Conservation (phyloP, 2,113 vertebrate species). For the Prolemur simus region DNA sequence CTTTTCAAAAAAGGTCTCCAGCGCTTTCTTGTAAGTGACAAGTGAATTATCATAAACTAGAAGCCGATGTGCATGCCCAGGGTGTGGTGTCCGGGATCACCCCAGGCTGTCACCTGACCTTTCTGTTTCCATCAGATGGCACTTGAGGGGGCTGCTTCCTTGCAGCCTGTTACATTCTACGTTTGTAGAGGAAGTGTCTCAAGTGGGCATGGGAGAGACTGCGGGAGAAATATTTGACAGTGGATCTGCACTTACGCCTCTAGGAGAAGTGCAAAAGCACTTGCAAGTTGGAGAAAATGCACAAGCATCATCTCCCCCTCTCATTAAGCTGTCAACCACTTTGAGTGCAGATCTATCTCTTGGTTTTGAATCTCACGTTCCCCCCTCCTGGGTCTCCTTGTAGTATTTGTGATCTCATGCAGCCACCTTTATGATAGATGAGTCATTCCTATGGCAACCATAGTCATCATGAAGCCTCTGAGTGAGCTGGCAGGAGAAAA, state of each 20-base stretch:
- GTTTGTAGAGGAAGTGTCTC: constrained; percentile 11
- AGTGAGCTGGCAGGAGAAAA: constrained; percentile 64
- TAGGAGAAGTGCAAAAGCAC: neutral
- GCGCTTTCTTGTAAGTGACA: neutral
- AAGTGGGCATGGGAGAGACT: neutral
- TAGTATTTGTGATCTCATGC: constrained; percentile 71
- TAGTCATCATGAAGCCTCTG: constrained; percentile 59
- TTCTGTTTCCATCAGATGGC: neutral
- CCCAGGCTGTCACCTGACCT: neutral
- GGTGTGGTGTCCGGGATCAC: neutral
- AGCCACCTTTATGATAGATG: constrained; percentile 74
- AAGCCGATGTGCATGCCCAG: neutral
- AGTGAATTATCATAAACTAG: neutral
- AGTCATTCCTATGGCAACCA: constrained; percentile 75
- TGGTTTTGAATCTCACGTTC: constrained; percentile 58
- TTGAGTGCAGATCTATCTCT: constrained; percentile 51
- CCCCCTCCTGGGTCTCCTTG: constrained; percentile 41
- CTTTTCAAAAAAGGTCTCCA: neutral
- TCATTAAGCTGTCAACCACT: constrained; percentile 70
- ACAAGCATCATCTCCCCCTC: neutral
- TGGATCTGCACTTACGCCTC: neutral
- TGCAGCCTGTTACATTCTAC: neutral
- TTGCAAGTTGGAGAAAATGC: constrained; percentile 27
- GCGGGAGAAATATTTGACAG: neutral
- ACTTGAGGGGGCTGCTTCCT: neutral